Base-by-base conservation (phyloP, 92 coral and sea anemone genomes). In the Zoanthus sociatus region DNA sequence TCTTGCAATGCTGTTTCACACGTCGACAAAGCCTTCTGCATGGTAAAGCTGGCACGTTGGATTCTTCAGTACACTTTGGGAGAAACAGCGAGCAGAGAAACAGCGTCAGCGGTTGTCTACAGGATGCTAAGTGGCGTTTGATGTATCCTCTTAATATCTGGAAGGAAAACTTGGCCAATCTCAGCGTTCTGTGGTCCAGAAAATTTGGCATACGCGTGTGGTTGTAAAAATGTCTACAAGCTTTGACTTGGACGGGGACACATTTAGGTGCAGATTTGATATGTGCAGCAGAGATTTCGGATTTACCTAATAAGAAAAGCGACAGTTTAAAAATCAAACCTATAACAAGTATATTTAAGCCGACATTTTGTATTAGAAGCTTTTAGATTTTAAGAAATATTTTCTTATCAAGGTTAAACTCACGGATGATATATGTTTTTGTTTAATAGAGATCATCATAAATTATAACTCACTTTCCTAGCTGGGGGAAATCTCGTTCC, bases 1-100 rank as follows among this genome's bases (percentile, higher is more conserved):
- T 78, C 47, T 44, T 32, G 71, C 83, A 78, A 31, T 55, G 54
- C 68, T 78, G 55, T 37, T 14, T 58, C 48, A 78, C 83, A 15
- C 47, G 67, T 78, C 83, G 83, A 78, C 83, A 78, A 44, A 78
- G 50, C 20, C 48, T 78, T 58, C 83, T 56, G 68, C 83, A 78
- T 31, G 83, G 83, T 8, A 78, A 13, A 6, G 31, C 83, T 0
- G 83, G 83, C 7, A 78, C 71, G 26, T 33, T 31, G 14, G 83
- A 58, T 12, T 48, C 79, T 67, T 44, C 78, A 0, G 71, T 30
- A 44, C 83, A 78, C 48, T 78, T 78, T 3, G 83, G 83, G 48
- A 15, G 69, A 21, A 30, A 78, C 53, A 78, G 70, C 12, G 69
- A 55, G 32, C 83, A 78, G 51, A 78, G 31, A 31, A 78, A 78